Evolutionary conservation across 2,797 vertebrate genomes (phyloP), one percentile per base, ranked within the genome.

Genomic region (Ibycter americanus): DNA sequence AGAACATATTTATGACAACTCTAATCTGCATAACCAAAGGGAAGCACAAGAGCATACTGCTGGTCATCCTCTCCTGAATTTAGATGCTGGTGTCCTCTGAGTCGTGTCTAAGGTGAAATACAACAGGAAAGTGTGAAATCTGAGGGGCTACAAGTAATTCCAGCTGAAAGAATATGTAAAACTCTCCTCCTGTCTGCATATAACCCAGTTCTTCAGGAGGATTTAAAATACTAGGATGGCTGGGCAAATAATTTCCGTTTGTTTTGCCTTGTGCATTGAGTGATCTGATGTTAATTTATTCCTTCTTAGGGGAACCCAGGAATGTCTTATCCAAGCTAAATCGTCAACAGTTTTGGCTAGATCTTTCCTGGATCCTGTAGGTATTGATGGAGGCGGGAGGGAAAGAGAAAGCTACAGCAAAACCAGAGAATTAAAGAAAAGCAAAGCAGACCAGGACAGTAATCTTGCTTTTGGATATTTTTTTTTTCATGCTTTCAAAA

Each of bases 381-480:
- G 44, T 44, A 27, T 77, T 80, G 92, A 58, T 77, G 61, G 74
- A 67, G 67, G 56, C 85, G 77, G 81, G 68, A 68, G 71, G 26
- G 62, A 34, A 94, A 38, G 66, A 42, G 83, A 89, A 81, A 93
- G 34, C 84, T 52, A 4, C 91, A 73, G 78, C 81, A 93, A 32
- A 29, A 61, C 22, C n/a, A 74, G 58, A 65, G 70, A 83, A 83
- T 7, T 55, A 61, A 90, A 83, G 87, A 54, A 95, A 94, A 83
- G 56, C 26, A 54, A 84, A 96, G 90, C 71, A 74, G 83, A 77
- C 56, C 86, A 59, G 80, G 66, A 51, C 78, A 90, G 77, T 80
- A 92, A 97, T 96, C 44, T 90, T 67, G 38, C 71, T 89, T 97
- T 90, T 94, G 61, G 91, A 93, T 91, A n/a, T n/a, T n/a, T 96